These are phyloP conservation scores for Chironomus riparius DNA, from an alignment of 2,888 invertebrate species.

Conservation along the genomic window DNA sequence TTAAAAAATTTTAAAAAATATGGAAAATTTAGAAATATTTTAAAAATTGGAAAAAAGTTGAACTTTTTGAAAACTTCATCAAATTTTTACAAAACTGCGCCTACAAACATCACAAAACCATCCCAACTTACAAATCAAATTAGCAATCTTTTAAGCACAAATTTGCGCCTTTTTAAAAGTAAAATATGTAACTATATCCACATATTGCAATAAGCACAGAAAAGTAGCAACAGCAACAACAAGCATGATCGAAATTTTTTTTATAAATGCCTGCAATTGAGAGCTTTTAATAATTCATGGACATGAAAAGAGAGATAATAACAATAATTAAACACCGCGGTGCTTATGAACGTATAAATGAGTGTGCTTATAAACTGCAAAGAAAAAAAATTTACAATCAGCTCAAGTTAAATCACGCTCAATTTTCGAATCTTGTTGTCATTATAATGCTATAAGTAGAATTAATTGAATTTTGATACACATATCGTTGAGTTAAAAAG, in stretches of 20 bases:
- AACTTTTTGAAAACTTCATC: no score
- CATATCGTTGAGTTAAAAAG: no score
- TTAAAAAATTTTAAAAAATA: no score
- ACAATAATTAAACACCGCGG: conserved; percentile 21
- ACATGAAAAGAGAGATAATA: conserved; percentile 14
- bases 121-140: no score
- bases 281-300: conserved; percentile 12
- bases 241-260: no score
- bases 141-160: neutral
- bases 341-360: neutral
- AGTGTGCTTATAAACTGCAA: neutral
- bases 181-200: neutral
- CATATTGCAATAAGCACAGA: neutral
- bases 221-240: no score
- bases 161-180: neutral
- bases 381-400: neutral
- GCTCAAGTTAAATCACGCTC: neutral
- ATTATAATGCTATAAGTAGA: neutral
- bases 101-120: no score
- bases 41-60: no score
- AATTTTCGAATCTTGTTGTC: neutral
- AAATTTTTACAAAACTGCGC: no score
- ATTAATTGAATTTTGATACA: no score
- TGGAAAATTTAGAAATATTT: no score
- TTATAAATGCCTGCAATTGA: neutral